Conservation (phyloP, 2,888 invertebrate genomes). For the Monopis laevigella region DNA sequence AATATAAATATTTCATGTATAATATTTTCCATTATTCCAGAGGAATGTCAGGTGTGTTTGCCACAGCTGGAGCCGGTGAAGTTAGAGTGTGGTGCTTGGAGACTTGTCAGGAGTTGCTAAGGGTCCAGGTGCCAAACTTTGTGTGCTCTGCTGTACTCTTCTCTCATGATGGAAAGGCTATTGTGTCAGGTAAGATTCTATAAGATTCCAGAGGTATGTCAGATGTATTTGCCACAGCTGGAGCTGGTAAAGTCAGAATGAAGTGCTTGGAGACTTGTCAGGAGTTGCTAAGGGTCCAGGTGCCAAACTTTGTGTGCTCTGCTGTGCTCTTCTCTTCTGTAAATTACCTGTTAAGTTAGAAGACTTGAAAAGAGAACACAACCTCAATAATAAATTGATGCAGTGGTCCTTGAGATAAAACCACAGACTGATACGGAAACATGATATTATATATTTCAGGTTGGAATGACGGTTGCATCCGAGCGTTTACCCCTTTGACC, state of each 20-base stretch:
- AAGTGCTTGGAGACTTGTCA: constrained; percentile 82
- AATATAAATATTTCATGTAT: no score
- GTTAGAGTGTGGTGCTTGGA: constrained; percentile 86
- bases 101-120: constrained; percentile 80
- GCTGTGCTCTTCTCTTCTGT: constrained; percentile 79
- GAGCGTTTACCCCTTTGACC: constrained; percentile 83
- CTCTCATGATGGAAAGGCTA: constrained; percentile 79
- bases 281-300: constrained; percentile 84
- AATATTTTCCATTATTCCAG: constrained; percentile 41
- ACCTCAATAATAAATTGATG: no score
- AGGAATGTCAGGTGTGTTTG: constrained; percentile 84
- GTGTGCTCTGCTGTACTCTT: constrained; percentile 83
- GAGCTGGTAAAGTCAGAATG: constrained; percentile 84
- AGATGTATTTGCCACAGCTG: constrained; percentile 87
- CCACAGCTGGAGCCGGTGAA: constrained; percentile 85
- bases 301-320: constrained; percentile 89
- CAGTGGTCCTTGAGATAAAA: no score
- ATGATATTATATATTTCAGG: constrained; percentile 52
- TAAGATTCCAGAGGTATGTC: constrained; percentile 83
- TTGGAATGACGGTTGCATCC: constrained; percentile 86
- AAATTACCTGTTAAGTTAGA: no score
- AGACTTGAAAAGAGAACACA: no score
- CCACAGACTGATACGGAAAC: no score
- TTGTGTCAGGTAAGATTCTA: constrained; percentile 76
- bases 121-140: constrained; percentile 89